These are phyloP conservation scores for Setipinna tenuifilis DNA, from an alignment of 2,797 vertebrate species.

Conservation along the genomic window DNA sequence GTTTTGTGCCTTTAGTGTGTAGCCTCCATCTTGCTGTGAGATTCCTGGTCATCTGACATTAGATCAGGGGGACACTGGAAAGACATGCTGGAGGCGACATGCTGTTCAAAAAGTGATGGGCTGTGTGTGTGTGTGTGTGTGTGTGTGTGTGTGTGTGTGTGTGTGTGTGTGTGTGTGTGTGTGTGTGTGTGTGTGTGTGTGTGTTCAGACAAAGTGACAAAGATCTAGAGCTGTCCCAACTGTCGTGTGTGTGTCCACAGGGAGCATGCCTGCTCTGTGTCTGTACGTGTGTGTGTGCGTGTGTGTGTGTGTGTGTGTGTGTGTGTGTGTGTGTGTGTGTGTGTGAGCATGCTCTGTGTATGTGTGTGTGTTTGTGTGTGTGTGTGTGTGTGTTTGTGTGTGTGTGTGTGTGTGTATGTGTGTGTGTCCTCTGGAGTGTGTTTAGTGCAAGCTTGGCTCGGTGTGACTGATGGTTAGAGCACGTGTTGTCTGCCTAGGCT, in stretches of 20 bases:
- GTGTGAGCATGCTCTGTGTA: neutral
- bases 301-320: conserved; percentile 12
- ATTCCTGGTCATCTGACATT: neutral
- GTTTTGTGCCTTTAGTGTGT: neutral
- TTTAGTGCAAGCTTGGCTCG: neutral
- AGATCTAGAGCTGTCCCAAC: neutral
- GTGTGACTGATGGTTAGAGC: neutral
- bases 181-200: neutral
- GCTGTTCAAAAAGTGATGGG: neutral
- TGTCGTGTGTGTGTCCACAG: neutral
- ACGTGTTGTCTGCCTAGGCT: neutral
- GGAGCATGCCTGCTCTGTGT: neutral
- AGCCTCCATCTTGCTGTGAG: neutral
- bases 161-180: neutral
- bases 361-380: conserved; percentile 1
- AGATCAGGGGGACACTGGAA: neutral
- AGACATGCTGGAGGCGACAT: neutral
- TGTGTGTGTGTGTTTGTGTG: neutral
- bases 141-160: neutral
- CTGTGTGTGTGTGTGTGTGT: neutral
- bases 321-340: neutral
- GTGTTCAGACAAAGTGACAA: neutral
- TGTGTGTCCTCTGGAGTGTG: too few species aligned
- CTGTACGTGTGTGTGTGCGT: neutral
- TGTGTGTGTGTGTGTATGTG: neutral